phyloP scores from a whole-genome alignment of 53 echinoderm and acorn worm genomes.

The Crossaster papposus region DNA sequence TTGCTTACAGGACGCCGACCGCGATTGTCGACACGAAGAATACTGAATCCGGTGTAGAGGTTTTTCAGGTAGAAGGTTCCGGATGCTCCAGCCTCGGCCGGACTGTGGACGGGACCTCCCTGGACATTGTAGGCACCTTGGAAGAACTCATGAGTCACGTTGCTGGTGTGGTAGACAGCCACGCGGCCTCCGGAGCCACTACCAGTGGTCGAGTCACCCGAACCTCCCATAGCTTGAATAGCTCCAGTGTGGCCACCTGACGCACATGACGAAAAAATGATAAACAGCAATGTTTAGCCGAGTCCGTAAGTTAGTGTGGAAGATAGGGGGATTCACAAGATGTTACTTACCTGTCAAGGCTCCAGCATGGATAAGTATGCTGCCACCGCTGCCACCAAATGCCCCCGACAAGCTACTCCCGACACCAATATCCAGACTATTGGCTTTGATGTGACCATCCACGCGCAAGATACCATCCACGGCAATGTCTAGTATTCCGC shows the following conservation, averaged over 20 bases:
- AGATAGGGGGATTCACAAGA: no score
- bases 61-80: slow-evolving; percentile 63
- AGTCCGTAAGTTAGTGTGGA: no score
- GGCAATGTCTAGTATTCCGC: slow-evolving; percentile 77
- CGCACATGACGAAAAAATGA: background rate
- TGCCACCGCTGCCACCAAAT: slow-evolving; percentile 94
- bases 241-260: slow-evolving; percentile 78
- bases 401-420: slow-evolving; percentile 33
- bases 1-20: slow-evolving; percentile 64
- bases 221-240: slow-evolving; percentile 68
- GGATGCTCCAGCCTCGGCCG: slow-evolving; percentile 75
- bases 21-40: slow-evolving; percentile 74
- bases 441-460: slow-evolving; percentile 77
- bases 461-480: slow-evolving; percentile 73
- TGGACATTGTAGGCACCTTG: slow-evolving; percentile 71
- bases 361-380: slow-evolving; percentile 79
- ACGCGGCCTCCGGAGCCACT: slow-evolving; percentile 85
- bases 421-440: slow-evolving; percentile 70
- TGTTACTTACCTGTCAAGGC: slow-evolving; percentile 74
- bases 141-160: slow-evolving; percentile 87
- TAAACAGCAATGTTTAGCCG: no score
- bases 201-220: slow-evolving; percentile 65
- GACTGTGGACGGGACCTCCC: slow-evolving; percentile 69
- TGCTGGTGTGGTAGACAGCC: slow-evolving; percentile 78
- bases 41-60: slow-evolving; percentile 50